Evolutionary conservation across 2,797 vertebrate species (phyloP).

Genomic region (Leptodactylus fallax): DNA sequence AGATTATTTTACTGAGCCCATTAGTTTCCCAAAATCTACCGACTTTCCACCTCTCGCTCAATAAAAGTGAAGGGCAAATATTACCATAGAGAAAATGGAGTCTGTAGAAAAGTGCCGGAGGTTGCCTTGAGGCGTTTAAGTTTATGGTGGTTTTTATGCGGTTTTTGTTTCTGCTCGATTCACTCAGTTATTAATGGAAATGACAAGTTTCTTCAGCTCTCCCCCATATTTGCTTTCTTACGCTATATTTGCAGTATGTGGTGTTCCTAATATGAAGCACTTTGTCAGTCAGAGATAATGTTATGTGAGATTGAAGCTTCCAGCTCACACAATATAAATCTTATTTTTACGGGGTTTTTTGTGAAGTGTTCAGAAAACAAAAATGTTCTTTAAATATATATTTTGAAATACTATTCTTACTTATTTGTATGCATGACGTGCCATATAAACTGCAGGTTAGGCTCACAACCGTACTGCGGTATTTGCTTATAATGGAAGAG

Average conservation of each 20-base stretch:
- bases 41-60: background rate
- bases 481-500: too few species aligned
- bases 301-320: background rate
- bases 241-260: background rate
- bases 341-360: background rate
- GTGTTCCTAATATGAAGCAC: background rate
- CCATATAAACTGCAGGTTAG: too few species aligned
- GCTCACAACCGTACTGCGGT: too few species aligned
- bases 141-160: background rate
- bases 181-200: background rate
- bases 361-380: too few species aligned
- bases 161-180: background rate
- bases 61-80: constrained; percentile 15
- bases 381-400: background rate
- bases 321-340: background rate
- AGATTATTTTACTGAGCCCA: background rate
- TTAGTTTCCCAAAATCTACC: constrained; percentile 1
- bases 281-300: background rate
- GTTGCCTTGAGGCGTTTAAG: background rate
- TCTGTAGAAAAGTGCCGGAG: background rate
- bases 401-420: background rate
- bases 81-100: background rate
- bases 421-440: too few species aligned
- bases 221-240: background rate
- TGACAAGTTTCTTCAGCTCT: background rate